These are phyloP conservation scores for Trichogramma pretiosum DNA, from an alignment of 1,140 invertebrate genomes.

Conservation along the genomic window DNA sequence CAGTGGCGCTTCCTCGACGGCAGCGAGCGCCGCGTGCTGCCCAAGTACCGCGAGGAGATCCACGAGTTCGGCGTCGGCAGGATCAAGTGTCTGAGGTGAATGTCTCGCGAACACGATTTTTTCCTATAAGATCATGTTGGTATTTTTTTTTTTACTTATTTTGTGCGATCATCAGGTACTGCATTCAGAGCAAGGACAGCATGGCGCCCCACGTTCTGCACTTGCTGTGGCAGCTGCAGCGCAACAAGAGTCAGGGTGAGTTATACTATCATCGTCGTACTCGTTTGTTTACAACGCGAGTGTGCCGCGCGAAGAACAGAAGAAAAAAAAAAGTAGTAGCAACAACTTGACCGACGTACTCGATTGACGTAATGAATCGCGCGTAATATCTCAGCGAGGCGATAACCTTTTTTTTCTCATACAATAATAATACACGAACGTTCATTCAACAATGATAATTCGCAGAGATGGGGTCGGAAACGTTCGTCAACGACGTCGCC, in stretches of 20 bases:
- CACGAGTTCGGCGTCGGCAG: slow-evolving; percentile 16
- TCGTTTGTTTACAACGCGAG: too few species aligned
- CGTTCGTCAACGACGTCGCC: slow-evolving; percentile 2
- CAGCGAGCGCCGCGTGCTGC: not conserved
- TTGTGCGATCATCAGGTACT: not conserved
- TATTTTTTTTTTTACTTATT: not conserved
- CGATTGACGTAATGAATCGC: too few species aligned
- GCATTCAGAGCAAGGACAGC: slow-evolving; percentile 1
- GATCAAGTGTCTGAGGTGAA: slow-evolving; percentile 23
- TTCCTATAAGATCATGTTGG: too few species aligned
- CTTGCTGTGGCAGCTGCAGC: slow-evolving; percentile 21
- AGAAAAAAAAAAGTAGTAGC: too few species aligned
- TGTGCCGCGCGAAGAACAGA: too few species aligned
- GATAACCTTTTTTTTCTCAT: too few species aligned
- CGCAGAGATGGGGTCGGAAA: slow-evolving; percentile 13
- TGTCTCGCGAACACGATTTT: too few species aligned
- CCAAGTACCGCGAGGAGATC: slow-evolving; percentile 6
- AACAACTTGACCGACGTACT: too few species aligned
- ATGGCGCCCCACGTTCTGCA: slow-evolving; percentile 13
- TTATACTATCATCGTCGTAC: too few species aligned
- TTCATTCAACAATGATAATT: too few species aligned
- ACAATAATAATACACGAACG: too few species aligned
- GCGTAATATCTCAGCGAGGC: too few species aligned
- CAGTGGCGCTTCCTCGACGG: slow-evolving; percentile 4
- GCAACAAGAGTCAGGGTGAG: slow-evolving; percentile 11